Evolutionary conservation across 2,113 vertebrate genomes (phyloP).

Genomic region (Oceanites oceanicus): DNA sequence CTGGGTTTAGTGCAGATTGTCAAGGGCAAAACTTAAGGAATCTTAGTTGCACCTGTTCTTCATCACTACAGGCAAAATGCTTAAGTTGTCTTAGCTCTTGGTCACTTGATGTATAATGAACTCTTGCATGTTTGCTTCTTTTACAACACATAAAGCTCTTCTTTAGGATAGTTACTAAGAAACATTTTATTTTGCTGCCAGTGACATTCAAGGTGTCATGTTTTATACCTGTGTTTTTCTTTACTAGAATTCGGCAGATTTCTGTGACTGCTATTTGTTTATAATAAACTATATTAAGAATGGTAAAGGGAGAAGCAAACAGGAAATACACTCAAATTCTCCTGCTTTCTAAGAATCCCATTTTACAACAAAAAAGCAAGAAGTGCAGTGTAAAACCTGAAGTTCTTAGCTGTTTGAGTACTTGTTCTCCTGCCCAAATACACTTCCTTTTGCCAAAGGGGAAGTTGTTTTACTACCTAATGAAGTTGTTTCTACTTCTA

Average conservation of each 20-base stretch:
- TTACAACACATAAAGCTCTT: not conserved
- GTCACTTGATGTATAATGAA: not conserved
- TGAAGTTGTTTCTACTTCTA: constrained; percentile 4
- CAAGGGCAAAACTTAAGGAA: not conserved
- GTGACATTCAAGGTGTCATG: not conserved
- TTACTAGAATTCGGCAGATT: not conserved
- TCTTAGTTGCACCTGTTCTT: not conserved
- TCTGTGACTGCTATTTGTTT: not conserved
- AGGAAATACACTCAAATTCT: not conserved
- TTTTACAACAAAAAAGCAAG: not conserved
- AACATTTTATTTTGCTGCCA: not conserved
- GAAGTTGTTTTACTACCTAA: constrained; percentile 34
- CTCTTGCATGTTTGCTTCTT: not conserved
- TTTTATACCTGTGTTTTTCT: not conserved
- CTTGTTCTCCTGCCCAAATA: constrained; percentile 22
- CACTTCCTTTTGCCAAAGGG: constrained; percentile 48
- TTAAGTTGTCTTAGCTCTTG: not conserved
- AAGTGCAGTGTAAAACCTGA: not conserved
- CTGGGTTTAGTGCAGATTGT: not conserved
- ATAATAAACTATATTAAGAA: not conserved
- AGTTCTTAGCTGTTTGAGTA: not conserved
- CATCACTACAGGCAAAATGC: not conserved
- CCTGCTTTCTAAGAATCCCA: not conserved
- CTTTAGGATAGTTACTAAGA: not conserved
- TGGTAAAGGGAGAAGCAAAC: not conserved